These are phyloP conservation scores for Channa argus DNA, from an alignment of 2,113 vertebrate species.

Conservation along the genomic window DNA sequence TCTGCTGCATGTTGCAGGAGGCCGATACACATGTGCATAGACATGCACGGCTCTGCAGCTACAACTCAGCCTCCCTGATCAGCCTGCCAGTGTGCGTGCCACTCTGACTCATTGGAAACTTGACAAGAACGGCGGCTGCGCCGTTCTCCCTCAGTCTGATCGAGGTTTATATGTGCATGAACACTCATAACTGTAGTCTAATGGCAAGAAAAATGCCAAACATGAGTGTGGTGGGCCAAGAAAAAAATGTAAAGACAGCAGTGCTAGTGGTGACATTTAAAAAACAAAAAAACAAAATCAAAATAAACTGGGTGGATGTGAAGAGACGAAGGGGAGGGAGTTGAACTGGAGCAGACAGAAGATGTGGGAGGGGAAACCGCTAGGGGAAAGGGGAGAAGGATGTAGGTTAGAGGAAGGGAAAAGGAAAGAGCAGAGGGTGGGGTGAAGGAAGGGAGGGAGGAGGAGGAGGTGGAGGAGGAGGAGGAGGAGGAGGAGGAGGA, in stretches of 20 bases:
- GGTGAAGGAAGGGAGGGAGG: conserved; percentile 11
- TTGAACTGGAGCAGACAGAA: conserved; percentile 24
- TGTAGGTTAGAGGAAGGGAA: conserved; percentile 45
- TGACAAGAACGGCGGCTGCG: conserved; percentile 29
- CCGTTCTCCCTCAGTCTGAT: conserved; percentile 32
- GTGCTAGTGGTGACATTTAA: conserved; percentile 67
- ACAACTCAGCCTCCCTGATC: conserved; percentile 32
- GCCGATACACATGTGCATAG: not conserved
- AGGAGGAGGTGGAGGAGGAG: conserved; percentile 43
- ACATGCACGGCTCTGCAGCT: not conserved
- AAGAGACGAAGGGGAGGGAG: conserved; percentile 1
- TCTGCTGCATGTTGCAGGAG: not conserved
- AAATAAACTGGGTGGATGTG: conserved; percentile 55
- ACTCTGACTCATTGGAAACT: conserved; percentile 42
- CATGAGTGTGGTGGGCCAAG: conserved; percentile 47
- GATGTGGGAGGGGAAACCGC: conserved; percentile 37
- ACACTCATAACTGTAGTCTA: conserved; percentile 40
- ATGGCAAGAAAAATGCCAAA: conserved; percentile 18
- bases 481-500: conserved; percentile 53
- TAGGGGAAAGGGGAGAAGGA: conserved; percentile 14
- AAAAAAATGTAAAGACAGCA: conserved; percentile 58
- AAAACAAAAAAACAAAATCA: conserved; percentile 14
- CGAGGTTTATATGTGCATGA: conserved; percentile 20
- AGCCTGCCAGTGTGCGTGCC: conserved; percentile 17
- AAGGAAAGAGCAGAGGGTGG: conserved; percentile 58